A percentile compares a stretch with the other conserved stretches of the same genome.
phyloP scores from a whole-genome alignment of 2,113 vertebrate species.

The human (Homo sapiens) region GRCh38 chr3:55663501-55664000 shows the following conservation, averaged over 20 bases:
- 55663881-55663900: not conserved
- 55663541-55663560: not conserved
- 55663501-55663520: constrained; percentile 26
- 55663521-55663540: constrained; percentile 38
- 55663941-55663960: not conserved
- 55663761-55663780: not conserved
- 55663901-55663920: not conserved
- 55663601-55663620: not conserved
- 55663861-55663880: not conserved
- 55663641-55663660: not conserved
- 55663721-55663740: not conserved
- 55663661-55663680: not conserved
- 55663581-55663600: not conserved
- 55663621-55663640: not conserved
- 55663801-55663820: not conserved
- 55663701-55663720: not conserved
- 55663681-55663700: not conserved
- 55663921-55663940: not conserved
- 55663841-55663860: not conserved
- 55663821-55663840: not conserved
- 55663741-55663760: not conserved
- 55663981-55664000: not conserved
- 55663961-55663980: constrained; percentile 62
- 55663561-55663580: not conserved
- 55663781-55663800: not conserved